Evolutionary conservation across 1,140 invertebrate species (phyloP).

Genomic region (Hypsibius dujardini): DNA sequence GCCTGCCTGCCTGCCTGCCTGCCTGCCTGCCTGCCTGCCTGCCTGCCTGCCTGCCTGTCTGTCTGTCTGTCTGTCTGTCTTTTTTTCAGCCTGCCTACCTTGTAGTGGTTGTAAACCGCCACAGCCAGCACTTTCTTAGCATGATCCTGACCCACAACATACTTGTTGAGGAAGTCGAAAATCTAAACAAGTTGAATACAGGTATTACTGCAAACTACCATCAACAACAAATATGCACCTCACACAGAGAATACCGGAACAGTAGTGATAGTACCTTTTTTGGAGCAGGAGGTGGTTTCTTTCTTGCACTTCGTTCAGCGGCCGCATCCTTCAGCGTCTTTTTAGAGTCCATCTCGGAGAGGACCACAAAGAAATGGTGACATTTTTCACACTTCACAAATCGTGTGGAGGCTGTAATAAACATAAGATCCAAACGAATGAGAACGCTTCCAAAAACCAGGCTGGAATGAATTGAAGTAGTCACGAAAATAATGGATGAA

Average conservation of each 20-base stretch:
- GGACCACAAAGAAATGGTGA: slow-evolving; percentile 89
- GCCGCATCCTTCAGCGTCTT: slow-evolving; percentile 54
- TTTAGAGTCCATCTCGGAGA: slow-evolving; percentile 67
- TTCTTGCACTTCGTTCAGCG: slow-evolving; percentile 28
- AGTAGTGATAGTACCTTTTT: slow-evolving; percentile 65
- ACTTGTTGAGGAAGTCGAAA: slow-evolving; percentile 79
- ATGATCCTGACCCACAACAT: slow-evolving; percentile 93
- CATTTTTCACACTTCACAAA: slow-evolving; percentile 97
- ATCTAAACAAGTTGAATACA: too few relatives aligned
- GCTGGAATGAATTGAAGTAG: too few relatives aligned
- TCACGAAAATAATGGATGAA: too few relatives aligned
- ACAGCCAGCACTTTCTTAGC: slow-evolving; percentile 97
- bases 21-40: too few relatives aligned
- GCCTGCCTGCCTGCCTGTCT: neutral
- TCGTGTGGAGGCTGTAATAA: slow-evolving; percentile 47
- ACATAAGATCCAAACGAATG: too few relatives aligned
- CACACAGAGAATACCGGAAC: too few relatives aligned
- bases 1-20: too few relatives aligned
- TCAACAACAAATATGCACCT: too few relatives aligned
- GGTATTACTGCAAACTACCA: too few relatives aligned
- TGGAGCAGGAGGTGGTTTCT: slow-evolving; percentile 58
- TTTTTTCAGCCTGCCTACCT: slow-evolving; percentile 54
- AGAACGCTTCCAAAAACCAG: too few relatives aligned
- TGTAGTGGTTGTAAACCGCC: slow-evolving; percentile 97
- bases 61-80: slow-evolving; percentile 24